These are phyloP conservation scores for Thelaira solivaga DNA, from an alignment of 2,888 invertebrate species.

Conservation along the genomic window DNA sequence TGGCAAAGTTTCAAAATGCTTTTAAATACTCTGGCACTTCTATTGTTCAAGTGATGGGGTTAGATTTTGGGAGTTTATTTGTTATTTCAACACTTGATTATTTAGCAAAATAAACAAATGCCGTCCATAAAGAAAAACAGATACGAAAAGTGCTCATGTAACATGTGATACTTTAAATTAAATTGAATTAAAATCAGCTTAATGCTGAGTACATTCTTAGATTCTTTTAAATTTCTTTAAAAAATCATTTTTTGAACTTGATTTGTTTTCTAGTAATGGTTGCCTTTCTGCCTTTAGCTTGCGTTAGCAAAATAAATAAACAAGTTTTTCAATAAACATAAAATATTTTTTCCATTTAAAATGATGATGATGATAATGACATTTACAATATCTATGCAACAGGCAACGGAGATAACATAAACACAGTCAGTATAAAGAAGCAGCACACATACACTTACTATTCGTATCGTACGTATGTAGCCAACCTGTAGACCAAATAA, in stretches of 20 bases:
- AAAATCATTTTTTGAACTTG: neutral
- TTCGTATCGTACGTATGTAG: too few species aligned
- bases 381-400: conserved; percentile 59
- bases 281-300: neutral
- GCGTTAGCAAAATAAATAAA: neutral
- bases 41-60: conserved; percentile 64
- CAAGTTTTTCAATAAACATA: conserved; percentile 32
- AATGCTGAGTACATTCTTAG: too few species aligned
- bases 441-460: conserved; percentile 29
- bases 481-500: conserved; percentile 34
- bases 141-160: too few species aligned
- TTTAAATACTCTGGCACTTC: conserved; percentile 23
- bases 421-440: neutral
- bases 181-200: too few species aligned
- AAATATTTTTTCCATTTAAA: conserved; percentile 44
- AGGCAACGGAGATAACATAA: conserved; percentile 37
- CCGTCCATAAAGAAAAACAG: too few species aligned
- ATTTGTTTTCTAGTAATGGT: neutral
- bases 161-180: too few species aligned
- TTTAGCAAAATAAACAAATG: too few species aligned
- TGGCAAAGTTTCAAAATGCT: conserved; percentile 61
- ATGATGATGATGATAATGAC: conserved; percentile 61
- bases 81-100: conserved; percentile 59
- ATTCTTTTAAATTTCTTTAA: too few species aligned
- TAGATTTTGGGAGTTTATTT: conserved; percentile 62